Evolutionary conservation across 1,140 invertebrate genomes (phyloP).

Genomic region (Argopecten irradians): DNA sequence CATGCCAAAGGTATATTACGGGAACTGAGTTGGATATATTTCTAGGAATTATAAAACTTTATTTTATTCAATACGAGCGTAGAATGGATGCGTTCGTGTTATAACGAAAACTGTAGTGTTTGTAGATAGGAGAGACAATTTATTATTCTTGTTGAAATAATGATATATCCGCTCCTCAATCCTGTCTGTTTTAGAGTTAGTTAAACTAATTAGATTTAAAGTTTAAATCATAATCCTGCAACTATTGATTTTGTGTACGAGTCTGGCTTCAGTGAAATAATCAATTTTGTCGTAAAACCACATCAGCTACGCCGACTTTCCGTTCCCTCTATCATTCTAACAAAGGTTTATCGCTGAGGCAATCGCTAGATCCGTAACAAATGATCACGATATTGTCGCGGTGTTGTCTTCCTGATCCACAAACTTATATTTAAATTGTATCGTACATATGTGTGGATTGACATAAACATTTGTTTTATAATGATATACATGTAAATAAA

Average conservation of each 20-base stretch:
- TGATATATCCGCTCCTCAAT: neutral
- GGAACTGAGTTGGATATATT: too few species aligned
- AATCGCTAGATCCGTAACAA: too few species aligned
- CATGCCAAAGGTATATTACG: too few species aligned
- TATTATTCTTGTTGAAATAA: neutral
- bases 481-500: too few species aligned
- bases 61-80: neutral
- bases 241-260: neutral
- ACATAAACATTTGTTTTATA: too few species aligned
- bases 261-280: neutral
- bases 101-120: neutral
- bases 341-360: neutral
- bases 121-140: neutral
- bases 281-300: neutral
- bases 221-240: neutral
- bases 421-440: too few species aligned
- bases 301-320: neutral
- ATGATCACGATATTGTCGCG: too few species aligned
- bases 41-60: too few species aligned
- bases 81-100: neutral
- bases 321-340: neutral
- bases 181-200: neutral
- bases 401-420: too few species aligned
- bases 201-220: neutral
- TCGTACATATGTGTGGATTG: too few species aligned